phyloP scores from a whole-genome alignment of 2,888 invertebrate genomes.

The Sylvicola cinctus region DNA sequence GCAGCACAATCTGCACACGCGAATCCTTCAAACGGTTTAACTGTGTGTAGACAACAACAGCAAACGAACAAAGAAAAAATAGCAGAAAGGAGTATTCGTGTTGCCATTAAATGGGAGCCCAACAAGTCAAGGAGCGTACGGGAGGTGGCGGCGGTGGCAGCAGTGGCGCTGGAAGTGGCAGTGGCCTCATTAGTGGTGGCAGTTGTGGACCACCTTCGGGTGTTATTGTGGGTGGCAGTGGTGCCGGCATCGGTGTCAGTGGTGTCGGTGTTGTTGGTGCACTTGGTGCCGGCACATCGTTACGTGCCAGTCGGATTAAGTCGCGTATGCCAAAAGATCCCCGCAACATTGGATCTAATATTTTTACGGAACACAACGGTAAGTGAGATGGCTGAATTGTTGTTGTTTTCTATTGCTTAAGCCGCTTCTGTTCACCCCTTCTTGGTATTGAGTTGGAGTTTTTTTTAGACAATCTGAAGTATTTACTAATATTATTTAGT shows the following conservation, averaged over 20 bases:
- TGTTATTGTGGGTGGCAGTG: slow-evolving; percentile 11
- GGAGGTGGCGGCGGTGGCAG: slow-evolving; percentile 36
- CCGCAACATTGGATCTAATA: slow-evolving; percentile 68
- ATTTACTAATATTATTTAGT: too few relatives aligned
- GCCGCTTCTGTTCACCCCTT: too few relatives aligned
- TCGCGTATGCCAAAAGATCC: slow-evolving; percentile 61
- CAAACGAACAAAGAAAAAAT: too few relatives aligned
- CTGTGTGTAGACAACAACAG: too few relatives aligned
- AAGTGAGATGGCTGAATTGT: slow-evolving; percentile 23
- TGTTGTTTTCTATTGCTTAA: too few relatives aligned
- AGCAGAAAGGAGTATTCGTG: too few relatives aligned
- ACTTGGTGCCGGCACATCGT: slow-evolving; percentile 31
- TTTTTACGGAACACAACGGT: slow-evolving; percentile 91
- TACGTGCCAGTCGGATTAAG: slow-evolving; percentile 54
- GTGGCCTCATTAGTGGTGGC: neutral
- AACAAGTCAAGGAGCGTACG: slow-evolving; percentile 81
- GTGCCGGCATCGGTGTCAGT: slow-evolving; percentile 19
- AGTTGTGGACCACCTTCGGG: slow-evolving; percentile 1
- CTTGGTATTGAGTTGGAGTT: too few relatives aligned
- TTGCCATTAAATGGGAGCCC: slow-evolving; percentile 53
- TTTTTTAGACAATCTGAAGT: too few relatives aligned
- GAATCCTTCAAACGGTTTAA: too few relatives aligned
- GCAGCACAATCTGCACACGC: too few relatives aligned
- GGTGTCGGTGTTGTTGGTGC: slow-evolving; percentile 14
- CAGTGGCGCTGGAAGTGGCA: slow-evolving; percentile 10